A percentile compares a stretch with the other conserved stretches of the same genome.
These are phyloP conservation scores for Diadumene lineata DNA, from an alignment of 92 coral and sea anemone genomes.

Conservation along the genomic window DNA sequence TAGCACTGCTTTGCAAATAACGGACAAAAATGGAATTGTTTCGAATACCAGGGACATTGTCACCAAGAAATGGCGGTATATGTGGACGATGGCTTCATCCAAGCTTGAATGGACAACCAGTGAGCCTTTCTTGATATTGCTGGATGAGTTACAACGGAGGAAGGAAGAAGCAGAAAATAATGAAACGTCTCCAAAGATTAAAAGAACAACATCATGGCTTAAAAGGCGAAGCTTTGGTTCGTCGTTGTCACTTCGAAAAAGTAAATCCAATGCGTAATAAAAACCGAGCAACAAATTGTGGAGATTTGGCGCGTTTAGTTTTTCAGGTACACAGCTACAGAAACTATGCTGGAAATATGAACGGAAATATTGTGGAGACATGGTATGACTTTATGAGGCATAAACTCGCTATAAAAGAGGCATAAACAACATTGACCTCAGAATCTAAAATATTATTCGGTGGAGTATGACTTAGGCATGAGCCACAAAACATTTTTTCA, in stretches of 20 bases:
- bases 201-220: constrained; percentile 57
- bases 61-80: constrained; percentile 62
- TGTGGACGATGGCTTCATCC: constrained; percentile 72
- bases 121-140: constrained; percentile 55
- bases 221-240: constrained; percentile 53
- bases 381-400: no score
- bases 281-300: not conserved
- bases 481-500: no score
- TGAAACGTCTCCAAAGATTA: constrained; percentile 44
- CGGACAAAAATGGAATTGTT: constrained; percentile 44
- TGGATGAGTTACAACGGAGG: constrained; percentile 55
- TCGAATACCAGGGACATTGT: constrained; percentile 62
- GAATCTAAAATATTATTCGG: no score
- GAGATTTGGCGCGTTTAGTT: no score
- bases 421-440: no score
- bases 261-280: constrained; percentile 7
- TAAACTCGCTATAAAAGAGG: no score
- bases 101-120: constrained; percentile 67
- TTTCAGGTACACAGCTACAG: no score
- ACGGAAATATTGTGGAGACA: no score
- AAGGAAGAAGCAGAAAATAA: constrained; percentile 31
- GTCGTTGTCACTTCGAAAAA: constrained; percentile 38
- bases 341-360: no score
- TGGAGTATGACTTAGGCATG: no score
- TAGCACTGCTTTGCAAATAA: constrained; percentile 51